These are phyloP conservation scores for Nomada hirtipes DNA, from an alignment of 2,888 invertebrate species.

Conservation along the genomic window DNA sequence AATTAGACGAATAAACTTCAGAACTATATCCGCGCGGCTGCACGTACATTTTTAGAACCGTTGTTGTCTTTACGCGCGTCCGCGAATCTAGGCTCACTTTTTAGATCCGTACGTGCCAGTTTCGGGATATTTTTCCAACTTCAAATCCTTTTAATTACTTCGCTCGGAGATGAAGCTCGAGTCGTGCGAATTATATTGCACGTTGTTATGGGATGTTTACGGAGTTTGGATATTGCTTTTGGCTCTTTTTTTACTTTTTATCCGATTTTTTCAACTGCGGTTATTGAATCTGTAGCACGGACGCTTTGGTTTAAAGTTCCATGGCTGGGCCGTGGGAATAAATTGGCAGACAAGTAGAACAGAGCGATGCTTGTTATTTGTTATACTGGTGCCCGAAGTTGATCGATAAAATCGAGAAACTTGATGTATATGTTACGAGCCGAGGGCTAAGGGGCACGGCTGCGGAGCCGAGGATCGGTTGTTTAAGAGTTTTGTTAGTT, in stretches of 20 bases:
- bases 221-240: slow-evolving; percentile 11
- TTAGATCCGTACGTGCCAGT: slow-evolving; percentile 31
- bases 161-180: slow-evolving; percentile 23
- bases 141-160: slow-evolving; percentile 53
- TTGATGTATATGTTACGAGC: no score
- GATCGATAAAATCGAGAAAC: slow-evolving; percentile 22
- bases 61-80: slow-evolving; percentile 2
- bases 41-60: neutral
- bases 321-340: neutral
- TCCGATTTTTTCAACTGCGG: neutral
- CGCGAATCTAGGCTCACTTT: slow-evolving; percentile 15
- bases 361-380: neutral
- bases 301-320: slow-evolving; percentile 9
- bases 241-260: neutral
- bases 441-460: no score
- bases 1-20: slow-evolving; percentile 56
- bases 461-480: no score
- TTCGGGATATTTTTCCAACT: slow-evolving; percentile 14
- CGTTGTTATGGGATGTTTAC: slow-evolving; percentile 29
- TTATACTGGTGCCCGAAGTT: neutral
- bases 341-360: neutral
- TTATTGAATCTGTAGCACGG: slow-evolving; percentile 7
- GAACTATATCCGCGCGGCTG: slow-evolving; percentile 23
- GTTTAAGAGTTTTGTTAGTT: no score
- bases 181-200: slow-evolving; percentile 10